phyloP scores from a whole-genome alignment of 2,888 invertebrate species.

The Harpalus rufipes region DNA sequence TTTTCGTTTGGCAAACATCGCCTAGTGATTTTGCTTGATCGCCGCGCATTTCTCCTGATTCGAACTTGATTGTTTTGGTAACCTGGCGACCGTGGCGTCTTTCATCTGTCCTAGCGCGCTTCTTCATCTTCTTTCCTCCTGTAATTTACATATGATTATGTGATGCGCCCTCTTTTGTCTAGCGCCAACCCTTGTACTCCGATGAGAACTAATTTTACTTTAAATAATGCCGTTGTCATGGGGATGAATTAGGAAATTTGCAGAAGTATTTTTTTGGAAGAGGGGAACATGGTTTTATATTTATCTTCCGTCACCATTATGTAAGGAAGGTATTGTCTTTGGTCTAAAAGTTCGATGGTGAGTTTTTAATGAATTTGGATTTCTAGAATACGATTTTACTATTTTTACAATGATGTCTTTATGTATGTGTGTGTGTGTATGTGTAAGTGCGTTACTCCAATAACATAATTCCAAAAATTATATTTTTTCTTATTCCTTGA shows the following conservation, averaged over 20 bases:
- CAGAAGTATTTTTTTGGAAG: not conserved
- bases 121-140: slow-evolving; percentile 51
- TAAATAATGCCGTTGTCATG: slow-evolving; percentile 26
- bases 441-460: no score
- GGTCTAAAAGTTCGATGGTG: no score
- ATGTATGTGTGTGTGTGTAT: no score
- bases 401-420: no score
- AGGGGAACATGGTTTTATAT: not conserved
- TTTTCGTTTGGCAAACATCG: slow-evolving; percentile 40
- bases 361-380: no score
- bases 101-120: slow-evolving; percentile 32
- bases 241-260: slow-evolving; percentile 5
- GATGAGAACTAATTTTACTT: slow-evolving; percentile 49
- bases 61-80: slow-evolving; percentile 75
- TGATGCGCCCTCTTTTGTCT: slow-evolving; percentile 30
- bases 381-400: no score
- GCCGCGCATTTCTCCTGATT: slow-evolving; percentile 71
- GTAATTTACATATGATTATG: slow-evolving; percentile 56
- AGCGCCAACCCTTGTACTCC: slow-evolving; percentile 45
- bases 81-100: slow-evolving; percentile 53
- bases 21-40: slow-evolving; percentile 28
- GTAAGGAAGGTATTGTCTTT: no score
- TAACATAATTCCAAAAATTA: no score
- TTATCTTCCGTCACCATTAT: no score
- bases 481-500: no score